Evolutionary conservation across 2,113 vertebrate species (phyloP), one percentile per base, ranked within the genome.

Genomic region (Symphodus melops): DNA sequence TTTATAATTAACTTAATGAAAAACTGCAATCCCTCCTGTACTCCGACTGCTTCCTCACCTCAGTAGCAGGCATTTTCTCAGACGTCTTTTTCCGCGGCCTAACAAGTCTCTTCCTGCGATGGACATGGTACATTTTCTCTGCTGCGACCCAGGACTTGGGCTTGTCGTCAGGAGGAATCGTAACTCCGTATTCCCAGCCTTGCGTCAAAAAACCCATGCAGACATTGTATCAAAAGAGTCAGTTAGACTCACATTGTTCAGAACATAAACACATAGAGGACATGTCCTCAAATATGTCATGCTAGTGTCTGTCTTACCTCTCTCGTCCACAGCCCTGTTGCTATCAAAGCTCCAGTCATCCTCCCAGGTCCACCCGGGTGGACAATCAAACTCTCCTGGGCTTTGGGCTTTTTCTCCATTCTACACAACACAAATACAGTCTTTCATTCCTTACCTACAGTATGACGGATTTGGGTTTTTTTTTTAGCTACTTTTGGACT

Each of bases 111-210:
- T 93, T 95, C 14, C 98, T 94, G 58, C 97, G 95, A n/a, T 98
- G 95, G 0, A 95, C 93, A 36, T 98, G 97, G 86, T 99, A 99
- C 98, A 99, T 98, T 84, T 99, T 99, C 88, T 99, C 98, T 54
- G 97, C 94, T 75, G 98, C 93, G 33, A 95, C 96, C 98, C 98
- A 99, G 5, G 96, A 98, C 76, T 94, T 97, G 52, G 98, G 98
- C 37, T 97, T 97, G 72, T 93, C 92, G 82, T 98, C 95, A 21
- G 98, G 97, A 73, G 96, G 97, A 86, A 99, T 95, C n/a, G 95
- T 96, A 59, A 99, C 92, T 39, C 98, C 98, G 72, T 99, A 99
- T 86, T 99, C 98, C 98, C 98, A 99, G 20, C 97, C 98, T 99
- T 37, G 44, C 28, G 7, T 7, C 1, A 73, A 16, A 63, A 55